Evolutionary conservation across 2,888 invertebrate species (phyloP).

Genomic region (Spisula subtruncata): DNA sequence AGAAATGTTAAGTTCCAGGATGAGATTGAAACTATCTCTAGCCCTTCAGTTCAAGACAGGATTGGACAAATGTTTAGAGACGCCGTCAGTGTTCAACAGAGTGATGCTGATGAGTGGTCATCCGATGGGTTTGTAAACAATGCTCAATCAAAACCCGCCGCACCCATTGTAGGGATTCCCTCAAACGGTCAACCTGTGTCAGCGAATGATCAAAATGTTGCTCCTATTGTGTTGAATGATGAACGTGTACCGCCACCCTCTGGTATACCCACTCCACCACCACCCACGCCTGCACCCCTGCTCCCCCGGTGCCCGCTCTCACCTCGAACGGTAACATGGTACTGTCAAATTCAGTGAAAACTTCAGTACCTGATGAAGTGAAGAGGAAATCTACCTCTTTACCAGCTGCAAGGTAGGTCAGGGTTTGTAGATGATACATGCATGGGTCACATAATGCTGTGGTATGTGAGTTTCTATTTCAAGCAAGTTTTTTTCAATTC

Average conservation of each 20-base stretch:
- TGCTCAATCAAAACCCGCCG: neutral
- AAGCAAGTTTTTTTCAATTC: too few relatives aligned
- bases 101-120: neutral
- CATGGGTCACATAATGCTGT: neutral
- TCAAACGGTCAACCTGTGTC: neutral
- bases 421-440: neutral
- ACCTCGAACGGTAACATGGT: conserved; percentile 42
- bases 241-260: neutral
- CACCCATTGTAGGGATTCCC: neutral
- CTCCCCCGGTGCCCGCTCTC: conserved; percentile 61
- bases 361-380: conserved; percentile 41
- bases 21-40: neutral
- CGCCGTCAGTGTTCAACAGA: neutral
- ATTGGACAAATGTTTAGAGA: neutral
- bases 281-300: conserved; percentile 59
- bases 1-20: conserved; percentile 41
- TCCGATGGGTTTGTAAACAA: conserved; percentile 9
- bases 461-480: too few relatives aligned
- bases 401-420: conserved; percentile 62
- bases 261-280: neutral
- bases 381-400: conserved; percentile 60
- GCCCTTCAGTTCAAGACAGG: neutral
- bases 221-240: neutral
- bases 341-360: neutral
- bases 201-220: neutral